A percentile compares a stretch with the other conserved stretches of the same genome.
phyloP scores from a whole-genome alignment of 2,113 vertebrate species.

The Bostrychus sinensis region DNA sequence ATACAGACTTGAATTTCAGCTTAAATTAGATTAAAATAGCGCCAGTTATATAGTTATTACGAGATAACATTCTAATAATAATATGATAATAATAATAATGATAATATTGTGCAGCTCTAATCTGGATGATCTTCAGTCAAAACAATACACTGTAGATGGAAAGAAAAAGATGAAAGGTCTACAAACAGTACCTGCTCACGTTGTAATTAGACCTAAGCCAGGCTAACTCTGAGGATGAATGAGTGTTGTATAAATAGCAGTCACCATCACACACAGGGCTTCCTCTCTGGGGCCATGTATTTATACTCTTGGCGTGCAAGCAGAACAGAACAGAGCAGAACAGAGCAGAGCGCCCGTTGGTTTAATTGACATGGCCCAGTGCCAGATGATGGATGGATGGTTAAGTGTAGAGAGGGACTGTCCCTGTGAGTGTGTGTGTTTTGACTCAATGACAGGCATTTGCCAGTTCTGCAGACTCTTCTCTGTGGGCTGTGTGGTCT shows the following conservation, averaged over 20 bases:
- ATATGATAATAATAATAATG: no score
- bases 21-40: no score
- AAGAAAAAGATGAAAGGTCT: conserved; percentile 8
- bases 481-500: conserved; percentile 29
- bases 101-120: no score
- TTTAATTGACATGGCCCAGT: conserved; percentile 72
- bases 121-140: conserved; percentile 12
- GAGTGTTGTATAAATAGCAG: conserved; percentile 45
- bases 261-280: conserved; percentile 14
- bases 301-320: conserved; percentile 51
- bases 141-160: background rate
- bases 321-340: conserved; percentile 32
- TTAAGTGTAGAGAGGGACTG: conserved; percentile 37
- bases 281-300: conserved; percentile 45
- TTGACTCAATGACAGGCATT: conserved; percentile 67
- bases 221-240: conserved; percentile 36
- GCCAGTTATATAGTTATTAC: no score
- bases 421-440: conserved; percentile 49
- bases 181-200: conserved; percentile 13
- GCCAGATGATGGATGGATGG: conserved; percentile 61
- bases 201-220: conserved; percentile 12
- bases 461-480: conserved; percentile 58
- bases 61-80: no score
- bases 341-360: conserved; percentile 28
- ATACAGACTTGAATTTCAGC: no score